Base-by-base conservation (phyloP, 2,797 vertebrate species). In the Myotis daubentonii region DNA sequence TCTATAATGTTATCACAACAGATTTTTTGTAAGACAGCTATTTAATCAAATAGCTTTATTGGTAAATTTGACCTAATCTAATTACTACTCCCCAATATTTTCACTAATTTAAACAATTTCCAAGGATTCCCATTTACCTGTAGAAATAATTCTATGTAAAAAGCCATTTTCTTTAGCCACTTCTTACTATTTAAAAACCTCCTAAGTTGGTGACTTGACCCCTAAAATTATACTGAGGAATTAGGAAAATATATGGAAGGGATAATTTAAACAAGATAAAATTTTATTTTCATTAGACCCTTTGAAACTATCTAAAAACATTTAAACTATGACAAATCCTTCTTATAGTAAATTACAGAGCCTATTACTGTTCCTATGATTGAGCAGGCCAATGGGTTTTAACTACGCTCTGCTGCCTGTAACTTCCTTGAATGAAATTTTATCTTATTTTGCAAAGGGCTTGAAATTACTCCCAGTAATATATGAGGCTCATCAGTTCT, bases 381-480 rank as follows among this genome's bases (percentile, higher is more conserved):
- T 80, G 88, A 96, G 44, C 53, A 93, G 85, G 20, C 23, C 44
- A 16, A 92, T 93, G 85, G 93, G 38, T 87, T 95, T 95, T 92
- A 94, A 96, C 70, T 92, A 55, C 38, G 47, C 85, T 96, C 74
- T 65, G 49, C 71, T 93, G 82, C 82, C 53, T 95, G 93, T 97
- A 88, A 94, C 51, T 57, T 94, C 76, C 57, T 90, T 4, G 17
- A 96, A 82, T 89, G 66, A 79, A 94, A 83, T 97, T 94, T 93
- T 95, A 82, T 79, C 76, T 90, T 93, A 76, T 72, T 95, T 95
- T 86, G 62, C 80, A 81, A 95, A 92, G 60, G 53, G 28, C 30
- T 95, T 95, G 44, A 95, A 94, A 97, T 96, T 94, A 92, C 79
- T 90, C 96, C 23, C 19, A 79, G 74, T 82, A 88, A 92, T 92